A percentile compares a stretch with the other conserved stretches of the same genome.
Conservation (phyloP, 2,113 vertebrate species). For the Artemisiospiza belli region DNA sequence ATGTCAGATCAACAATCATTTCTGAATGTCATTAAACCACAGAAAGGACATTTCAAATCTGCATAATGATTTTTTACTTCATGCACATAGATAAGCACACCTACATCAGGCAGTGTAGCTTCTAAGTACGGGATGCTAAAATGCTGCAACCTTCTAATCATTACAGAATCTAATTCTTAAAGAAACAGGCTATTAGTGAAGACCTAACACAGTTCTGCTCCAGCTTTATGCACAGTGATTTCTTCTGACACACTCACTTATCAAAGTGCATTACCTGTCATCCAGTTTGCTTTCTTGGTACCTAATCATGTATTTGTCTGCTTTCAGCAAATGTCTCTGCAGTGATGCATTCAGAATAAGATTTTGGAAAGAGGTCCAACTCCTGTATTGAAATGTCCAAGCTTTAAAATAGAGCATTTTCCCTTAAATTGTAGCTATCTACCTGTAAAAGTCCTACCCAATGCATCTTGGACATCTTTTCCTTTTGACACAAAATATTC, state of each 20-base stretch:
- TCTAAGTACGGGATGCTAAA: background rate
- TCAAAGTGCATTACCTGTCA: background rate
- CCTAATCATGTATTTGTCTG: background rate
- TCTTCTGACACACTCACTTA: background rate
- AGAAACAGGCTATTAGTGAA: background rate
- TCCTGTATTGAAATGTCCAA: background rate
- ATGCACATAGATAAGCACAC: background rate
- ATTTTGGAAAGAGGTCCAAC: background rate
- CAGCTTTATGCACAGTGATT: background rate
- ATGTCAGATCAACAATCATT: background rate
- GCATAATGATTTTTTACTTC: background rate
- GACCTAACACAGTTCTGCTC: background rate
- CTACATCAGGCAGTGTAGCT: background rate
- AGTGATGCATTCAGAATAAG: background rate
- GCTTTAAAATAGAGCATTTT: background rate
- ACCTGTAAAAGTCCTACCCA: background rate
- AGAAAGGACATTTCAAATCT: background rate
- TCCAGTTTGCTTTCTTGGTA: background rate
- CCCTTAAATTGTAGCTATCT: background rate
- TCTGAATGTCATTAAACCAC: background rate
- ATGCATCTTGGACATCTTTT: background rate
- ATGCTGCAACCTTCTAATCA: background rate
- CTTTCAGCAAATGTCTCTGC: background rate
- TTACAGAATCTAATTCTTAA: background rate
- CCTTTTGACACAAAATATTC: background rate